Evolutionary conservation across 1,140 invertebrate species (phyloP).

Genomic region (Galleria mellonella): DNA sequence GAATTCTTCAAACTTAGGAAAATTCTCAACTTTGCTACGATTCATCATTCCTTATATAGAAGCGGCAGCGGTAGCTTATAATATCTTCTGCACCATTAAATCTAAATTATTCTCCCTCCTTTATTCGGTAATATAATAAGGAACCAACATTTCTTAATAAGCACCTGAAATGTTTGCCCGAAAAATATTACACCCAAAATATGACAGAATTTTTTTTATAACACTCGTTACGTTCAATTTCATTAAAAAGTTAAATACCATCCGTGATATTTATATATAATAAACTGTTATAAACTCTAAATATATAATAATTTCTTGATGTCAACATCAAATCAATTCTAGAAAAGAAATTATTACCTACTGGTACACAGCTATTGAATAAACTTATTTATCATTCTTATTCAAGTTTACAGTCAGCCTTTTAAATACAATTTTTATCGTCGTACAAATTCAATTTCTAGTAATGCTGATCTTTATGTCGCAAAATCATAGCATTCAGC

Average conservation of each 20-base stretch:
- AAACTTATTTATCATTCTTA: too few relatives aligned
- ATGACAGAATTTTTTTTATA: slow-evolving; percentile 3
- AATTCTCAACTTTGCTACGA: slow-evolving; percentile 38
- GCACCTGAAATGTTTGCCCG: slow-evolving; percentile 1
- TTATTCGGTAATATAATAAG: slow-evolving; percentile 21
- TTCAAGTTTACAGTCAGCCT: too few relatives aligned
- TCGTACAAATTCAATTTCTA: too few relatives aligned
- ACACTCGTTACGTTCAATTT: slow-evolving; percentile 5
- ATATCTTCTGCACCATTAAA: slow-evolving; percentile 43
- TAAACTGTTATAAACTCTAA: neutral
- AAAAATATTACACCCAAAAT: slow-evolving; percentile 2
- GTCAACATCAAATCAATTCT: too few relatives aligned
- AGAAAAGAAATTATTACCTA: too few relatives aligned
- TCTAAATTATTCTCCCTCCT: slow-evolving; percentile 33
- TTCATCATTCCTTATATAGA: slow-evolving; percentile 39
- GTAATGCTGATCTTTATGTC: too few relatives aligned
- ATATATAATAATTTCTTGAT: too few relatives aligned
- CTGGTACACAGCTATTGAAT: too few relatives aligned
- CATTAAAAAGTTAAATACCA: slow-evolving; percentile 6
- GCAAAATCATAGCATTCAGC: too few relatives aligned
- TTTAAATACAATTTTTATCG: too few relatives aligned
- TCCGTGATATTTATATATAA: neutral
- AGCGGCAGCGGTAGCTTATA: slow-evolving; percentile 33
- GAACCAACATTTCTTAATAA: slow-evolving; percentile 15
- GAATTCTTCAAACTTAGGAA: slow-evolving; percentile 35